Base-by-base conservation (phyloP, 2,113 vertebrate species). In the Romanogobio albipinnatus region DNA sequence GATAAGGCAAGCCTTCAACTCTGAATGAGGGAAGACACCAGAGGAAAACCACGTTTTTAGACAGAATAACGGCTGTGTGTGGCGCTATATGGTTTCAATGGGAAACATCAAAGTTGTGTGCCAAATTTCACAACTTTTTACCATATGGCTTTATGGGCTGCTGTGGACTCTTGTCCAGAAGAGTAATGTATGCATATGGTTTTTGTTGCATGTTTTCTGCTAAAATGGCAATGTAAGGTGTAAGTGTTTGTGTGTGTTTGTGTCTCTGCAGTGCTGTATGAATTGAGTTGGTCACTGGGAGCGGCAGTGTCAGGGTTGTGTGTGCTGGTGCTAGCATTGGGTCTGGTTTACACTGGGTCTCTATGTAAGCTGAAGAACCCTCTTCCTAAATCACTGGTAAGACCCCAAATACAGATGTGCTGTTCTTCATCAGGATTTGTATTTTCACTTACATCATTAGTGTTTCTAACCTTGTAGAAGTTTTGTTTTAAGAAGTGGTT, bases 311-410 rank as follows among this genome's bases (percentile, higher is more conserved):
- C 8, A 0, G 1, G 66, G 10, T 1, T 74, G 4, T 1, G 9
- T 33, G 2, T 93, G 64, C 36, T 74, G 29, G 14, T 24, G 36
- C 4, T 49, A 9, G 1, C 66, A 4, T 29, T 24, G 6, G 36
- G 13, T 33, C 90, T 94, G 56, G 0, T 74, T 43, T 90, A 91
- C 79, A 88, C 86, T 4, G 91, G 94, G 24, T 88, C 90, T 76
- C 62, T 94, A 8, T 90, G 90, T 76, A 92, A 88, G 61, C 29
- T 77, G 39, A 91, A 85, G 53, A 36, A 13, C n/a, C n/a, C 15
- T 2, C 78, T 82, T 24, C 94, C 92, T 8, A 84, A 22, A 83
- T 64, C 8, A 9, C 87, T 93, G 87, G 87, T 88, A 79, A 88
- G 71, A 45, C 4, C 47, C 51, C 3, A 19, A 13, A 9, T 11